A percentile compares a stretch with the other conserved stretches of the same genome.
Conservation (phyloP, 2,888 invertebrate genomes). For the Cartodere bifasciata region DNA sequence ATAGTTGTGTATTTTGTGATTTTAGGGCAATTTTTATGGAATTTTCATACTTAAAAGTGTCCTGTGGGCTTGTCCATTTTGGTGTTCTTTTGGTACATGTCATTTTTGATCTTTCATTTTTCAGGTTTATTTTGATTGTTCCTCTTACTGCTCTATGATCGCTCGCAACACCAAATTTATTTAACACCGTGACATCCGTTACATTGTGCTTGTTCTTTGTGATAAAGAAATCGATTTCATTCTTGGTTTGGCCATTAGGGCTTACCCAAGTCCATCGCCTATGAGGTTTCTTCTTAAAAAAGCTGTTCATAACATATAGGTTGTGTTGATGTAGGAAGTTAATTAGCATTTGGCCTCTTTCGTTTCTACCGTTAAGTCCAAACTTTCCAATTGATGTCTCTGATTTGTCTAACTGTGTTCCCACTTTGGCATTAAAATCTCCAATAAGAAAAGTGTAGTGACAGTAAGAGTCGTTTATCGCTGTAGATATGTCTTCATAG, state of each 20-base stretch:
- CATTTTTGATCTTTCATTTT: slow-evolving; percentile 2
- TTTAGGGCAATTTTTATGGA: no score
- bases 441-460: no score
- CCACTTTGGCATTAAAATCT: slow-evolving; percentile 4
- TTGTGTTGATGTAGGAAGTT: slow-evolving; percentile 2
- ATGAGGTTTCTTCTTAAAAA: slow-evolving; percentile 4
- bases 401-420: neutral
- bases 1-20: neutral
- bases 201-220: slow-evolving; percentile 2
- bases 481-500: slow-evolving; percentile 4
- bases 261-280: slow-evolving; percentile 4
- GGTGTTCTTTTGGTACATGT: no score
- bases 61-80: no score
- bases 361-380: slow-evolving; percentile 4
- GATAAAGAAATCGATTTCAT: slow-evolving; percentile 3
- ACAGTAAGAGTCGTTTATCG: no score
- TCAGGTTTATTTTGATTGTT: slow-evolving; percentile 1
- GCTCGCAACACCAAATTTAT: slow-evolving; percentile 2
- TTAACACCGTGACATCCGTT: slow-evolving; percentile 2
- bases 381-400: slow-evolving; percentile 5
- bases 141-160: slow-evolving; percentile 4
- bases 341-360: slow-evolving; percentile 6
- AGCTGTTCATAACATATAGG: slow-evolving; percentile 4
- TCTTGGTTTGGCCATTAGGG: slow-evolving; percentile 4
- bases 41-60: no score